Evolutionary conservation across 2,888 invertebrate species (phyloP).

Genomic region (Ormyrus rosae): DNA sequence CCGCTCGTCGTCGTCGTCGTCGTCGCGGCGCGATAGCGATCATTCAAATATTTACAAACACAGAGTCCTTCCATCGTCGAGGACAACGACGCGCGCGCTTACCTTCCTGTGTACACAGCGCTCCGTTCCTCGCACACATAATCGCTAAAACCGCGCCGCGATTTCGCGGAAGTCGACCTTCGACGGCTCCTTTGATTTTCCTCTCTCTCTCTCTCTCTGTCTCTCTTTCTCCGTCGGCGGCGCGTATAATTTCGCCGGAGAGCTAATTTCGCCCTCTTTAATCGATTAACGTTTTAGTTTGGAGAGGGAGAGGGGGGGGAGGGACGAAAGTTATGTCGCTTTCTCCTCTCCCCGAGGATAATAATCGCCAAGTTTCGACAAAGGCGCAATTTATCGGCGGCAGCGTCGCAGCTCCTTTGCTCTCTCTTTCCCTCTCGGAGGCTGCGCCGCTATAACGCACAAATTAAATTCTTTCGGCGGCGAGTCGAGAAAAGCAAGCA

Average conservation of each 20-base stretch:
- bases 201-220: background rate
- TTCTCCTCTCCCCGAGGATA: constrained; percentile 37
- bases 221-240: background rate
- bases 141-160: background rate
- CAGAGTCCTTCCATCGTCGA: constrained; percentile 21
- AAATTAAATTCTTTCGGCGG: background rate
- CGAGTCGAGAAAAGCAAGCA: constrained; percentile 13
- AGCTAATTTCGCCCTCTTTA: no score
- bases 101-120: no score
- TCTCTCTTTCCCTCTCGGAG: background rate
- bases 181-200: constrained; percentile 30
- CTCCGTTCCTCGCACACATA: no score
- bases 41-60: constrained; percentile 46
- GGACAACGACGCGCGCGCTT: constrained; percentile 2
- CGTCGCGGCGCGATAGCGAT: constrained; percentile 13
- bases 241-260: no score
- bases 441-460: background rate
- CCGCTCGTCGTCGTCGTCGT: background rate
- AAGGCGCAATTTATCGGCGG: constrained; percentile 49
- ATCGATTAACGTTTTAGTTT: no score
- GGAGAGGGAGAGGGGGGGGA: no score
- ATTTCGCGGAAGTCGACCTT: constrained; percentile 43
- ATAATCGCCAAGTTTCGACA: constrained; percentile 55
- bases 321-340: constrained; percentile 24
- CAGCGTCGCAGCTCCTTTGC: constrained; percentile 42